Evolutionary conservation across 2,113 vertebrate genomes (phyloP).

Genomic region (Charadrius vociferus): DNA sequence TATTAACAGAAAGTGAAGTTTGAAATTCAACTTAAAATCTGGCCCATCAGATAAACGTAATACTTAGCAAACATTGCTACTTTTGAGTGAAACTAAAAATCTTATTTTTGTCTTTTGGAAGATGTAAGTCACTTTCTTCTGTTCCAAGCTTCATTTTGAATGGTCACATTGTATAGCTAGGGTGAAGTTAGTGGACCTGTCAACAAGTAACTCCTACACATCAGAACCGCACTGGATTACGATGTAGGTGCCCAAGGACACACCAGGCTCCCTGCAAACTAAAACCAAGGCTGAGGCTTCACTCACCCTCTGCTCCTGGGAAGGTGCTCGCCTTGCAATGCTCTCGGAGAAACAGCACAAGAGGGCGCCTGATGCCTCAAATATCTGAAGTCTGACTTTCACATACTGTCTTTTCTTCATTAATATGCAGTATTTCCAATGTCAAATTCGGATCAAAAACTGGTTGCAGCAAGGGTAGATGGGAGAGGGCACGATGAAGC

Average conservation of each 20-base stretch:
- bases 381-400: neutral
- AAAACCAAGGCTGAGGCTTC: neutral
- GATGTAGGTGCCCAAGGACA: neutral
- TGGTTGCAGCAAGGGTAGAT: neutral
- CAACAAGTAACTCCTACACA: neutral
- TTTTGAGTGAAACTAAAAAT: neutral
- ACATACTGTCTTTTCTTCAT: neutral
- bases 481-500: neutral
- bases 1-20: neutral
- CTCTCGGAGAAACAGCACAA: neutral
- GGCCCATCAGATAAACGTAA: neutral
- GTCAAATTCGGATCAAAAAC: neutral
- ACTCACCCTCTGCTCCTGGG: neutral
- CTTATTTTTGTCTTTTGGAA: neutral
- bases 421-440: fast-evolving
- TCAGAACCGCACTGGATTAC: fast-evolving
- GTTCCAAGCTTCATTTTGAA: neutral
- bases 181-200: neutral
- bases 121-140: neutral
- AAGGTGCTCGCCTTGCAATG: fast-evolving
- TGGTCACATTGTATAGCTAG: neutral
- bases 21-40: neutral
- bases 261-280: neutral
- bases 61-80: neutral
- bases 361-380: slow-evolving; percentile 29